phyloP scores from a whole-genome alignment of 2,888 invertebrate genomes.

The Harpalus rufipes region DNA sequence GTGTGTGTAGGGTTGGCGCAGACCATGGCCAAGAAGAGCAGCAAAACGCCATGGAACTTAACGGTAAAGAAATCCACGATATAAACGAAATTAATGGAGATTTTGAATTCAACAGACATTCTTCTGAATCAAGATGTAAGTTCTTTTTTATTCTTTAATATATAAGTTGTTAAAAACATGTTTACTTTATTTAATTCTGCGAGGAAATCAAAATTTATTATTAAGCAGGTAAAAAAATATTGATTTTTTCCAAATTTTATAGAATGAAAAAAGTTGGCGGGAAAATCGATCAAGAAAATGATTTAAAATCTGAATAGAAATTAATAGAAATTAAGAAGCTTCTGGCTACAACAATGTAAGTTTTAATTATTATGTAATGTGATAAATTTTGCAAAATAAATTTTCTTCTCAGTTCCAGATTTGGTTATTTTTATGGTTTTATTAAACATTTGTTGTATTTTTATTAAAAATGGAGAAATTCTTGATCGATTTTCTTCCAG shows the following conservation, averaged over 20 bases:
- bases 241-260: too few species aligned
- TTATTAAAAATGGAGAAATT: neutral
- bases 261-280: neutral
- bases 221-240: neutral
- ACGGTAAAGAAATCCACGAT: conserved; percentile 41
- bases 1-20: conserved; percentile 72
- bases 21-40: conserved; percentile 70
- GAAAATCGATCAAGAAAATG: neutral
- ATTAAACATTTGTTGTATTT: too few species aligned
- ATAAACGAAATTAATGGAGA: conserved; percentile 52
- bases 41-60: conserved; percentile 64
- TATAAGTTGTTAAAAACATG: neutral
- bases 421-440: too few species aligned
- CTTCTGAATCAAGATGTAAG: conserved; percentile 69
- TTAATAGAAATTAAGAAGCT: too few species aligned
- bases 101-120: conserved; percentile 63
- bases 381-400: too few species aligned
- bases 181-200: neutral
- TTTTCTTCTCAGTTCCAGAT: too few species aligned
- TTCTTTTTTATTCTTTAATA: neutral
- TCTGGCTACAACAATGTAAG: too few species aligned
- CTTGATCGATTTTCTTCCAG: neutral
- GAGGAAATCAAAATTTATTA: neutral
- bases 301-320: too few species aligned
- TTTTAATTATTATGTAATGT: too few species aligned